These are phyloP conservation scores for Conopomorpha cramerella DNA, from an alignment of 1,140 invertebrate genomes.

Conservation along the genomic window DNA sequence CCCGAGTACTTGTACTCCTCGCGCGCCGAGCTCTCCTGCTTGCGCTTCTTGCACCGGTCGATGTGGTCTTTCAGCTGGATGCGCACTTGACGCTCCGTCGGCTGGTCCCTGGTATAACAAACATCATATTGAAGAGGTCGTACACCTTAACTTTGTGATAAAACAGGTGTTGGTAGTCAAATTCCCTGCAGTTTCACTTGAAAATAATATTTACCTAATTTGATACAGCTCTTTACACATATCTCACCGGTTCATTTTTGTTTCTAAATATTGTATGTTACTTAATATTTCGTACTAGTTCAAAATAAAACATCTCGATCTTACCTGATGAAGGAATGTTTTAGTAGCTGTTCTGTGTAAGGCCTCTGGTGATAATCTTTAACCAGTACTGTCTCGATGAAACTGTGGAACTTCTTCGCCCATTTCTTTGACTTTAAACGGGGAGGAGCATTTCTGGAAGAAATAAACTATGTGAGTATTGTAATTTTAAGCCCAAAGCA, in stretches of 20 bases:
- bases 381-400: constrained; percentile 71
- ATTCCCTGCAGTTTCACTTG: too few relatives aligned
- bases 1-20: constrained; percentile 85
- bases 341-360: constrained; percentile 96
- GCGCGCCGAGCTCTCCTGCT: constrained; percentile 82
- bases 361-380: constrained; percentile 98
- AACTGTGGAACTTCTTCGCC: constrained; percentile 93
- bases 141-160: too few relatives aligned
- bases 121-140: too few relatives aligned
- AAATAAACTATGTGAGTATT: constrained; percentile 1
- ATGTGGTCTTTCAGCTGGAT: constrained; percentile 99
- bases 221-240: too few relatives aligned
- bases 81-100: constrained; percentile 95
- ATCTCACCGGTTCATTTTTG: too few relatives aligned
- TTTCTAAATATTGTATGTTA: too few relatives aligned
- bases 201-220: too few relatives aligned
- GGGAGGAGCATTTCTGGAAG: constrained; percentile 84
- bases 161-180: too few relatives aligned
- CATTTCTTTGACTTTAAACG: constrained; percentile 98
- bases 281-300: too few relatives aligned
- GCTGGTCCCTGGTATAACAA: constrained; percentile 93
- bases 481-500: too few relatives aligned
- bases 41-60: constrained; percentile 94
- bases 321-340: constrained; percentile 92
- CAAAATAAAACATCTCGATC: too few relatives aligned